Base-by-base conservation (phyloP, 2,113 vertebrate species). In the Alethe castanea region DNA sequence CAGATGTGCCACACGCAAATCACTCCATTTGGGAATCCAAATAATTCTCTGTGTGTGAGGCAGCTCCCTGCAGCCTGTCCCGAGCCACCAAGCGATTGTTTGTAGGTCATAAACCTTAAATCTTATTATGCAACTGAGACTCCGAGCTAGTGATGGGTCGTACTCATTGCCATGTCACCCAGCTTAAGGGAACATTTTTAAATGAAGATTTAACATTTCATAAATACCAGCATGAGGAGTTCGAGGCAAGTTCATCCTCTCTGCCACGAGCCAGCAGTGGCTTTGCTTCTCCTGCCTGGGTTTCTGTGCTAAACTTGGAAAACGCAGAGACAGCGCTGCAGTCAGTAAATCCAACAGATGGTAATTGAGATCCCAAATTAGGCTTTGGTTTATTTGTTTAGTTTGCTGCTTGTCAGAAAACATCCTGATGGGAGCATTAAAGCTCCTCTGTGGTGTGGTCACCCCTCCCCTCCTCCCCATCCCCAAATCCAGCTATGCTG, bases 121-220 rank as follows among this genome's bases (percentile, higher is more conserved):
- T 94, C 93, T 80, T 70, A 67, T 86, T 76, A 60, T 3, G 65
- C 92, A 89, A 45, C 81, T 67, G 80, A 77, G 62, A n/a, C 70
- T 33, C 82, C 26, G 60, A 91, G 74, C 89, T 61, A 76, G 71
- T 23, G 35, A 70, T 74, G 79, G 90, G 90, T 77, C 12, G 54
- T 77, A 61, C 82, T 92, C 91, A 88, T 94, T 80, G 81, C 85
- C 92, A 67, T 92, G 81, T 96, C 92, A 92, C 92, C 60, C 84
- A 84, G 92, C 95, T 82, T 90, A 62, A 86, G 94, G 94, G 62
- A 85, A 8, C 45, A 0, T 77, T 76, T 89, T 35, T 11, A 52
- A 86, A 77, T 44, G 65, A 50, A 69, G 84, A 59, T 77, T 45
- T 44, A 92, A 31, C 84, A 23, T 95, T 77, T 94, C 95, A 86